Conservation (phyloP, 2,888 invertebrate genomes). For the Eilema caniola region DNA sequence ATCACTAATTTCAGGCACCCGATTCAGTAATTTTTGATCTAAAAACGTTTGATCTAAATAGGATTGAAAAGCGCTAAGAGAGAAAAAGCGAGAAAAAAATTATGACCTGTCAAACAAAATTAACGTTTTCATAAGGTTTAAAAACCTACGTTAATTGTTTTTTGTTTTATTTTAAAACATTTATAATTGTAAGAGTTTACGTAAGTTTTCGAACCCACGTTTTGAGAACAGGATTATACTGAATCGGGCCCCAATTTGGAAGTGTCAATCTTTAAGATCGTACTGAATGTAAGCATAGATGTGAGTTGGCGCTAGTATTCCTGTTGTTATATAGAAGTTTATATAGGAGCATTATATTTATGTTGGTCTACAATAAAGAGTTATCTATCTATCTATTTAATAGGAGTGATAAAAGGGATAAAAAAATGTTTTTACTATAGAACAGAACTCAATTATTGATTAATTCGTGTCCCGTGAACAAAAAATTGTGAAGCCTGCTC, state of each 20-base stretch:
- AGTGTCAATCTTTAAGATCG: not conserved
- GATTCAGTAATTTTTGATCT: not conserved
- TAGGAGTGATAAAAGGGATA: not conserved
- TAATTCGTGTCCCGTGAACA: not conserved
- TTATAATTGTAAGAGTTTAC: not conserved
- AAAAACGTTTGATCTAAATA: not conserved
- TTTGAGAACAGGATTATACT: not conserved
- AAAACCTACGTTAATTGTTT: not conserved
- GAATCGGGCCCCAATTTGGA: not conserved
- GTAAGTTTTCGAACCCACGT: not conserved
- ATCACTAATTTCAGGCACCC: constrained; percentile 20
- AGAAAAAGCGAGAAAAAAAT: too few species aligned
- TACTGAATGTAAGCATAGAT: not conserved
- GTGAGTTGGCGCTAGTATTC: not conserved
- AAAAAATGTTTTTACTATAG: not conserved
- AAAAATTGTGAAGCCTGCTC: not conserved
- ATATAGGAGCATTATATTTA: too few species aligned
- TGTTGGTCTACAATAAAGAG: too few species aligned
- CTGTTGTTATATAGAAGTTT: too few species aligned
- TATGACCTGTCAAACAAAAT: too few species aligned
- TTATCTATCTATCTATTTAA: too few species aligned
- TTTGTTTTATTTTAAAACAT: not conserved
- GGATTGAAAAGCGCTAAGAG: too few species aligned
- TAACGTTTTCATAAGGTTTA: not conserved
- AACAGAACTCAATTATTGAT: too few species aligned